A percentile compares a stretch with the other conserved stretches of the same genome.
Evolutionary conservation across 2,888 invertebrate genomes (phyloP).

Genomic region (Cephus nigrinus): DNA sequence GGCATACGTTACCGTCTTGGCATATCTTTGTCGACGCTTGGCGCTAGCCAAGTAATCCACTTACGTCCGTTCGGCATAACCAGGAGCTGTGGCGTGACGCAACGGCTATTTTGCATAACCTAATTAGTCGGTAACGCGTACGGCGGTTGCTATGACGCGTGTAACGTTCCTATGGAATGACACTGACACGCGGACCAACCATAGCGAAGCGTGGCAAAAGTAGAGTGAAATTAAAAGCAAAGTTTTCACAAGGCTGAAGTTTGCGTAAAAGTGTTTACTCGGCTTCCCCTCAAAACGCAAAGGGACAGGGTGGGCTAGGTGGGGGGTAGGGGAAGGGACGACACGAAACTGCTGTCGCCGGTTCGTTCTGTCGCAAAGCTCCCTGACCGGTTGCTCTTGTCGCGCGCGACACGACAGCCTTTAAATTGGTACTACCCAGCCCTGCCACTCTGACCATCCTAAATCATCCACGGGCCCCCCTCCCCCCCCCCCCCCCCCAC

Average conservation of each 20-base stretch:
- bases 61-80: constrained; percentile 23
- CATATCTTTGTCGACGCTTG: background rate
- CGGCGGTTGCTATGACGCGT: background rate
- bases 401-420: background rate
- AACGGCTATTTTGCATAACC: constrained; percentile 55
- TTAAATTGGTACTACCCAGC: background rate
- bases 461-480: background rate
- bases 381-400: background rate
- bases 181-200: background rate
- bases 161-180: background rate
- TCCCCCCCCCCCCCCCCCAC: no score
- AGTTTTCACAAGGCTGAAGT: background rate
- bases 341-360: background rate
- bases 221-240: background rate
- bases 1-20: background rate
- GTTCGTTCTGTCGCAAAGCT: background rate
- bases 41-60: background rate
- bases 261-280: background rate
- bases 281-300: background rate
- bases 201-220: background rate
- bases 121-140: constrained; percentile 38
- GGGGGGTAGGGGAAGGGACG: background rate
- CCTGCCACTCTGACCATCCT: background rate
- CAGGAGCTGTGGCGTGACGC: constrained; percentile 21
- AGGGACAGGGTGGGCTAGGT: background rate